Base-by-base conservation (phyloP, 1,140 invertebrate species). In the Drosophila gunungcola region DNA sequence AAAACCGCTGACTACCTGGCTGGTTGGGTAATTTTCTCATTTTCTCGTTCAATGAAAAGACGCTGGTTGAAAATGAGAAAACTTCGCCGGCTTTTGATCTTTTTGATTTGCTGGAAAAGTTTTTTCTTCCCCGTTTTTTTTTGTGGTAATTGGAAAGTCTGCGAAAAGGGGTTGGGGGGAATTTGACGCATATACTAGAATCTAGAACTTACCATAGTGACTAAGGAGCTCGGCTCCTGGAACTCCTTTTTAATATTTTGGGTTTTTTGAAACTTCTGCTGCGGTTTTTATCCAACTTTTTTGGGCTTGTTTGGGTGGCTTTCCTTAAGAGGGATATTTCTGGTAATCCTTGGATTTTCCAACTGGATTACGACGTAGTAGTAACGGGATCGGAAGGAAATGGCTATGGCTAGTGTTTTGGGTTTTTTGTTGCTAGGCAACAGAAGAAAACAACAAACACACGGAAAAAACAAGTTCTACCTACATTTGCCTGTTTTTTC, bases 1-100 rank as follows among this genome's bases (percentile, higher is more conserved):
- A 77, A 60, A 83, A 65, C 69, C 36, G 63, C 67, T 69, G 63
- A 3, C 41, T 39, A 27, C 34, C 57, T 68, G 41, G 65, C 12
- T 63, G 41, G 67, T 65, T 68, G 73, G 54, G 52, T 84, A 80
- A 89, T 89, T 89, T 89, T 90, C 84, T 89, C 80, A 89, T 89
- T 89, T 89, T 89, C 84, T 79, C 80, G 80, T 80, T 89, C 85
- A 89, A 80, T 89, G 84, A 84, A 84, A 90, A 85, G 72, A 90
- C 79, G 78, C 64, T 83, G 60, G 48, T 9, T 63, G 51, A 46
- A 88, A 88, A 88, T 89, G 68, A 78, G 80, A 89, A 88, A 88
- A 89, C 68, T 88, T 32, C 46, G 7, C 45, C 16, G 25, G 45
- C 84, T 77, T 88, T 89, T 88, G 84, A 88, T 84, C 80, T 89